A percentile compares a stretch with the other conserved stretches of the same genome.
phyloP scores from a whole-genome alignment of 2,797 vertebrate species.

The Rousettus madagascariensis region DNA sequence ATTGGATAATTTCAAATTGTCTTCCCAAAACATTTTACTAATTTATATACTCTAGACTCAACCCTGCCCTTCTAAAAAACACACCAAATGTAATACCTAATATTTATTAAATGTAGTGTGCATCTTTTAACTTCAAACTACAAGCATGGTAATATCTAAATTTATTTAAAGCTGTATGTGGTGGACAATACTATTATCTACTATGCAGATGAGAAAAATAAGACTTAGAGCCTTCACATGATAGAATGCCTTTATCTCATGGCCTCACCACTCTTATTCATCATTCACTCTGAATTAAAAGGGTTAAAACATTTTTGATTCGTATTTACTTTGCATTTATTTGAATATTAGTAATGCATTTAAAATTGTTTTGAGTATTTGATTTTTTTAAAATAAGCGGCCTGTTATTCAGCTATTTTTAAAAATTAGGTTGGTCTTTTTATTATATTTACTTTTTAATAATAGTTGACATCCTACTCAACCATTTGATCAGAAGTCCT shows the following conservation, averaged over 20 bases:
- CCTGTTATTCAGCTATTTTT: neutral
- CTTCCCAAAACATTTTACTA: neutral
- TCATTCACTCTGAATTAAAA: neutral
- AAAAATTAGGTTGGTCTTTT: too few species aligned
- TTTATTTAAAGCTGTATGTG: neutral
- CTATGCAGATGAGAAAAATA: neutral
- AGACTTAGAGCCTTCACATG: neutral
- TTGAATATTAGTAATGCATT: neutral
- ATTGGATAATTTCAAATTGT: neutral
- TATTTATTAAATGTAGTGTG: neutral
- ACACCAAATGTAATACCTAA: neutral
- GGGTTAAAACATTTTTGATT: neutral
- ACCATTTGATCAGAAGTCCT: neutral
- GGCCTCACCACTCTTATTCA: neutral
- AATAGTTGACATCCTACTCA: too few species aligned
- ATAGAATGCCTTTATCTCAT: neutral
- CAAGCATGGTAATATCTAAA: neutral
- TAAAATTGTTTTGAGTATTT: neutral
- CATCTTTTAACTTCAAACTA: neutral
- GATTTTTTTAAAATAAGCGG: neutral
- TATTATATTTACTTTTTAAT: too few species aligned
- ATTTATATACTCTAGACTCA: neutral
- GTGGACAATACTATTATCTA: neutral
- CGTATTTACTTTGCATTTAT: neutral
- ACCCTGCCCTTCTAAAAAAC: neutral